Conservation (phyloP, 2,888 invertebrate species). For the Drosophila rubida region DNA sequence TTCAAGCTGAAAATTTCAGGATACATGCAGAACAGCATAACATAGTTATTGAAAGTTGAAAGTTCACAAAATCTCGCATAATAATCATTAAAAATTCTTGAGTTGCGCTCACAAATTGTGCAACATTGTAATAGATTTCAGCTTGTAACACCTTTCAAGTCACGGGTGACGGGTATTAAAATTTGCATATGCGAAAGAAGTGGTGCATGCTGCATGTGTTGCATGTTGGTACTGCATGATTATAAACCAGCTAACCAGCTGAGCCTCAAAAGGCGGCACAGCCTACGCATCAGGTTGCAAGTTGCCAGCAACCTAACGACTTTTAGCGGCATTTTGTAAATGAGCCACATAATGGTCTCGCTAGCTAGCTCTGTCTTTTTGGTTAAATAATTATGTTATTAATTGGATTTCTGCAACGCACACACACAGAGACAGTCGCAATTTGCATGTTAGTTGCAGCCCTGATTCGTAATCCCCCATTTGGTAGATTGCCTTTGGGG, state of each 20-base stretch:
- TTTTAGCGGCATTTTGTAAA: constrained; percentile 60
- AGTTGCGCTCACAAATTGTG: no score
- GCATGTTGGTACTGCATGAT: constrained; percentile 42
- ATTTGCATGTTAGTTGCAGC: constrained; percentile 55
- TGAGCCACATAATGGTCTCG: constrained; percentile 55
- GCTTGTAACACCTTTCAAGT: neutral
- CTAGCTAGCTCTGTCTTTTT: constrained; percentile 8
- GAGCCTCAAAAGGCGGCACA: constrained; percentile 7
- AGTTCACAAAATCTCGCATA: no score
- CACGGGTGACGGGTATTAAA: constrained; percentile 2
- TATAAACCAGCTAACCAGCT: constrained; percentile 55
- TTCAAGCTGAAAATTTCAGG: neutral
- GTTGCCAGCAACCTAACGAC: constrained; percentile 38
- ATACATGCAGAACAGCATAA: neutral
- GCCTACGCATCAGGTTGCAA: constrained; percentile 55
- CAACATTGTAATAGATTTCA: no score
- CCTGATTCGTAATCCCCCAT: constrained; percentile 40
- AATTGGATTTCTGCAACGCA: constrained; percentile 73
- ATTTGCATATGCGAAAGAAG: constrained; percentile 65
- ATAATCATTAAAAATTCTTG: no score
- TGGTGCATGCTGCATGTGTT: constrained; percentile 50
- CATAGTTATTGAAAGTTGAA: no score
- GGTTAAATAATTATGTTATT: constrained; percentile 73
- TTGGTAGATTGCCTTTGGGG: constrained; percentile 21
- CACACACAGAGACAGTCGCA: constrained; percentile 8